phyloP scores from a whole-genome alignment of 2,888 invertebrate genomes.

The Acanthosepion pharaonis region DNA sequence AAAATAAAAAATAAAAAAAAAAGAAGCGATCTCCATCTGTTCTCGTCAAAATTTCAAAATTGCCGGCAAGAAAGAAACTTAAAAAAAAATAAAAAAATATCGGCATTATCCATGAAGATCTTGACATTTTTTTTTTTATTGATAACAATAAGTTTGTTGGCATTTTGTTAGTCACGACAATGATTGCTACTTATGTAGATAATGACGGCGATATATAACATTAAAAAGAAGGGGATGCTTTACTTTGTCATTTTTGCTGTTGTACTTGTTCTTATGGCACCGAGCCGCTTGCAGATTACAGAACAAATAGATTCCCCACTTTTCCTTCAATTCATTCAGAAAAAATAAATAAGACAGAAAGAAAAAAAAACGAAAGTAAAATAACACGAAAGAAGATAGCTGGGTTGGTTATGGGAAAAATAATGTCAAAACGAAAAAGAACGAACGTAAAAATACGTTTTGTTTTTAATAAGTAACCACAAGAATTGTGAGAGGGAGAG shows the following conservation, averaged over 20 bases:
- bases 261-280: background rate
- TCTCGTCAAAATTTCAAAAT: background rate
- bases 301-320: background rate
- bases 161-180: background rate
- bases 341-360: background rate
- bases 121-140: background rate
- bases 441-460: no score
- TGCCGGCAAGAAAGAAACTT: background rate
- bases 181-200: conserved; percentile 17
- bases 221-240: background rate
- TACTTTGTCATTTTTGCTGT: background rate
- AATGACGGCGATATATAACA: background rate
- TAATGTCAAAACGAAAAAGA: no score
- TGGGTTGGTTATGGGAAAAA: no score
- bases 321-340: no score
- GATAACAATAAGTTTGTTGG: background rate
- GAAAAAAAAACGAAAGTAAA: background rate
- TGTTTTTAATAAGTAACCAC: no score
- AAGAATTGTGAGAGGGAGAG: background rate
- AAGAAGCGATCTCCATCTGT: background rate
- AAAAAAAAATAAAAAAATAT: background rate
- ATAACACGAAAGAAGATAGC: background rate
- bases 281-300: background rate
- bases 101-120: background rate
- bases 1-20: no score